Evolutionary conservation across 2,888 invertebrate species (phyloP).

Genomic region (Diloba caeruleocephala): DNA sequence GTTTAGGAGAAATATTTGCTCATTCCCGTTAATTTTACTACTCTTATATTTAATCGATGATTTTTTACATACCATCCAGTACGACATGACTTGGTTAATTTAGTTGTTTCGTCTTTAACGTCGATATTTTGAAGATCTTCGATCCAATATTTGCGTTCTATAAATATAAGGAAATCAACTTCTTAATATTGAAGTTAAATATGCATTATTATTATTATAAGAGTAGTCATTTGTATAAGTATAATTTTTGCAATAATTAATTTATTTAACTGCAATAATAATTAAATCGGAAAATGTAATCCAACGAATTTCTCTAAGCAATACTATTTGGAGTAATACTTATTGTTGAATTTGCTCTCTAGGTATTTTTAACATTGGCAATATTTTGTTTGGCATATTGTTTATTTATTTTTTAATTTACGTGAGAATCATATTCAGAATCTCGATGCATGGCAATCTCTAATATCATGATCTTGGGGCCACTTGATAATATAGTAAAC

Average conservation of each 20-base stretch:
- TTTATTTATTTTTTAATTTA: slow-evolving; percentile 25
- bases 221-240: slow-evolving; percentile 51
- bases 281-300: slow-evolving; percentile 53
- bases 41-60: slow-evolving; percentile 56
- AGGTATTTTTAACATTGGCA: slow-evolving; percentile 47
- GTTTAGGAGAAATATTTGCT: slow-evolving; percentile 64
- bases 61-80: slow-evolving; percentile 75
- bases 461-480: slow-evolving; percentile 78
- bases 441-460: slow-evolving; percentile 60
- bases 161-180: slow-evolving; percentile 1
- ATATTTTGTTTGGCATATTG: slow-evolving; percentile 41
- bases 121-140: slow-evolving; percentile 23
- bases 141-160: neutral
- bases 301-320: slow-evolving; percentile 84
- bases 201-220: slow-evolving; percentile 45
- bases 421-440: slow-evolving; percentile 49
- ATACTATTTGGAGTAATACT: slow-evolving; percentile 67
- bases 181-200: slow-evolving; percentile 34
- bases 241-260: slow-evolving; percentile 70
- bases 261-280: slow-evolving; percentile 60
- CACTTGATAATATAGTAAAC: slow-evolving; percentile 66
- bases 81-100: slow-evolving; percentile 77
- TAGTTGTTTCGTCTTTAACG: slow-evolving; percentile 21
- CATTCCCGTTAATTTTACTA: slow-evolving; percentile 65
- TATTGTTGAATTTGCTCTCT: slow-evolving; percentile 61